Base-by-base conservation (phyloP, 1,140 invertebrate species). In the Coenobita brevimanus region DNA sequence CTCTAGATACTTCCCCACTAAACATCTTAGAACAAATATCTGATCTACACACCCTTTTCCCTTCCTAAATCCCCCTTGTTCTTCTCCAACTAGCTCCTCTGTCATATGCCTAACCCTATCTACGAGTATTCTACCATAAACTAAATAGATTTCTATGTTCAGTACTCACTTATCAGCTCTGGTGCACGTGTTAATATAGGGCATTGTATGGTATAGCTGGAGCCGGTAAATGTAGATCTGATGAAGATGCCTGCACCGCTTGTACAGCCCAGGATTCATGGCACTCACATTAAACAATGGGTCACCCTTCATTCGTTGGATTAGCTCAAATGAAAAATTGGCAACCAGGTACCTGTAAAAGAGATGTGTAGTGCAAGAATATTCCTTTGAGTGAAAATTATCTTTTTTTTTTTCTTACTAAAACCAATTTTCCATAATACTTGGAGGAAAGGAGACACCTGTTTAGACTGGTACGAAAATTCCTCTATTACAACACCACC, bases 271-370 rank as follows among this genome's bases (percentile, higher is more conserved):
- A 30, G 94, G 93, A 93, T 97, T 97, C 21, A 97, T 92, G 91
- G 96, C 95, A 2, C 93, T 93, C 54, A 97, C 94, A 91, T 95
- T 94, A 91, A 97, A 97, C 36, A 98, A 92, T 21, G 97, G 96
- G 93, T 97, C 97, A 33, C 92, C 92, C 89, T 94, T 94, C 93
- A 97, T 97, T 91, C 96, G 95, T 89, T 96, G 94, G 82, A 98
- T 92, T 30, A 98, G 93, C 79, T 96, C 94, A 90, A 94, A 95
- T 0, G 97, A 96, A 92, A 97, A 97, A 91, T 96, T 96, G 33
- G 96, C 97, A 3, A 98, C 96, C 8, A 94, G 94, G 93, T 96
- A 97, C 91, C 95, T 95, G 89, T 69, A 73, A 46, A 43, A 78
- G 33, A 81, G 21, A 33, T 36, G n/a, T n/a, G n/a, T n/a, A n/a